A percentile compares a stretch with the other conserved stretches of the same genome.
phyloP scores from a whole-genome alignment of 2,888 invertebrate genomes.

The Pogonocherus hispidulus region DNA sequence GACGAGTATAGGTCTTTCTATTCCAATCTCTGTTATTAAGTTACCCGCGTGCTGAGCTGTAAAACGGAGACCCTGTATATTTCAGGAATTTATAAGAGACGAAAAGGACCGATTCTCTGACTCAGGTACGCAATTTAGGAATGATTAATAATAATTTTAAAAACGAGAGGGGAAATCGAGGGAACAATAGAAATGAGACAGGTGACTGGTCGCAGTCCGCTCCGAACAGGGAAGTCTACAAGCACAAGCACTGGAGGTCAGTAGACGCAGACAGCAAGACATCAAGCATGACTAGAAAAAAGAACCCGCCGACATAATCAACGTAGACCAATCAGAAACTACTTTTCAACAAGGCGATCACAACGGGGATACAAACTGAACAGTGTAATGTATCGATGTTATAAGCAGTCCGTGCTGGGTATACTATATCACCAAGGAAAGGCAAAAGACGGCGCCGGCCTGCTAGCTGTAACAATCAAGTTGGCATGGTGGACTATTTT shows the following conservation, averaged over 20 bases:
- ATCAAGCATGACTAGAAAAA: conserved; percentile 69
- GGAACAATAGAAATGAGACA: conserved; percentile 56
- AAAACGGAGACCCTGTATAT: too few species aligned
- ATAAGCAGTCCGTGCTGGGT: conserved; percentile 9
- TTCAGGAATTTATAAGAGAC: too few species aligned
- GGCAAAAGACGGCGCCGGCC: background rate
- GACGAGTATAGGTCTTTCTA: too few species aligned
- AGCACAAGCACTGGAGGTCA: conserved; percentile 61
- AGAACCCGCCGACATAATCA: conserved; percentile 69
- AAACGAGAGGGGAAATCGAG: conserved; percentile 10
- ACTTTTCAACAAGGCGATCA: conserved; percentile 62
- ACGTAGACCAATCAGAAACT: conserved; percentile 68
- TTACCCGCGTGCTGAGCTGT: too few species aligned
- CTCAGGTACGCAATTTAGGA: conserved; percentile 22
- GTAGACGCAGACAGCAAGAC: conserved; percentile 63
- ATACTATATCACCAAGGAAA: background rate
- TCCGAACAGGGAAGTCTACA: conserved; percentile 39
- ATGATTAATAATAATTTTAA: conserved; percentile 27
- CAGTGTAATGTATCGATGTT: conserved; percentile 13
- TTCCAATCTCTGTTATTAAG: too few species aligned
- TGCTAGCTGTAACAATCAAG: background rate
- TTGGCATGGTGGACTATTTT: background rate
- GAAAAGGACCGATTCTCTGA: background rate
- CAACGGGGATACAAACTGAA: conserved; percentile 46
- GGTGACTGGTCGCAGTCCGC: conserved; percentile 56